Evolutionary conservation across 2,797 vertebrate species (phyloP).

Genomic region (Sardinella longiceps): DNA sequence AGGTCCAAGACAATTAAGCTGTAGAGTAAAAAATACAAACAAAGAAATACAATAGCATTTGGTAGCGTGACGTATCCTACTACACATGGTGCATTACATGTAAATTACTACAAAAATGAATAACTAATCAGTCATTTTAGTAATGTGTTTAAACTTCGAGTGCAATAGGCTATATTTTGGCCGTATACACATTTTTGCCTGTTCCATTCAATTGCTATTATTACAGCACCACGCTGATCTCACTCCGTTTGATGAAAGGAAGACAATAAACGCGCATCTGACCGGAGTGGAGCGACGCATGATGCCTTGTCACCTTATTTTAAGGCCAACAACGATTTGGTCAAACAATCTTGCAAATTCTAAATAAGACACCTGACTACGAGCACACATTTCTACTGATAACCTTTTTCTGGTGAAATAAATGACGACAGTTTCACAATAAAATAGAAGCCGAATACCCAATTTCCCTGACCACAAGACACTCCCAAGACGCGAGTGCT

Average conservation of each 20-base stretch:
- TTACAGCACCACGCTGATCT: not conserved
- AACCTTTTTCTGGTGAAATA: not conserved
- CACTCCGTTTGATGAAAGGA: not conserved
- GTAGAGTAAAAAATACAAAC: no score
- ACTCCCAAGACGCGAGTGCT: not conserved
- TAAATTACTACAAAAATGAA: not conserved
- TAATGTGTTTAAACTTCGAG: no score
- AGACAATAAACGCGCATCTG: constrained; percentile 1
- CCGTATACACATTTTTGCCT: not conserved
- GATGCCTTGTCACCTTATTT: constrained; percentile 7
- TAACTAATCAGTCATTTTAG: not conserved
- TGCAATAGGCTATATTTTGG: no score
- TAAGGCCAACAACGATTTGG: not conserved
- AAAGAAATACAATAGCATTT: no score
- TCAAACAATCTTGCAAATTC: not conserved
- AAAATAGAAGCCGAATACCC: not conserved
- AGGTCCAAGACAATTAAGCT: not conserved
- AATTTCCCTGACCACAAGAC: not conserved
- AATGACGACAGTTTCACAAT: not conserved
- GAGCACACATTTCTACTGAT: not conserved
- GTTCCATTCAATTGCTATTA: not conserved
- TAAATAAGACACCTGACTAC: not conserved
- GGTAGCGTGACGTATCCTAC: no score
- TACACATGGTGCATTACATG: not conserved
- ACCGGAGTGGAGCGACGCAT: not conserved